Evolutionary conservation across 2,797 vertebrate species (phyloP).

Genomic region (Trachops cirrhosus): DNA sequence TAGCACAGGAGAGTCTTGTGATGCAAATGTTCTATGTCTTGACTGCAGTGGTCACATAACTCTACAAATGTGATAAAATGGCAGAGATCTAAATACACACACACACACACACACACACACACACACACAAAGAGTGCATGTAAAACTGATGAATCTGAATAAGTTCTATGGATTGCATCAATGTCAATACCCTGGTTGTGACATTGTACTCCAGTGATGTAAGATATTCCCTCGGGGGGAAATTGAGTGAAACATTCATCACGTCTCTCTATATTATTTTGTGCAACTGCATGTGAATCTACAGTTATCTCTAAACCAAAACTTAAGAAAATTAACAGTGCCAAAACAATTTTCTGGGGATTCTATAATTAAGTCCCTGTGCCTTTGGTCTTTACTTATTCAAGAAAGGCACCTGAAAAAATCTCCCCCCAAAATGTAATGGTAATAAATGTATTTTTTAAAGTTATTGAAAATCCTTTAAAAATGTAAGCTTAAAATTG

Average conservation of each 20-base stretch:
- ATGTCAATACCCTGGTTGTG: background rate
- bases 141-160: background rate
- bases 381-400: background rate
- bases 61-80: background rate
- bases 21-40: background rate
- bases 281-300: background rate
- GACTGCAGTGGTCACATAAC: background rate
- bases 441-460: background rate
- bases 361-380: background rate
- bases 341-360: background rate
- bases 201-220: background rate
- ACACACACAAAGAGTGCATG: too few species aligned
- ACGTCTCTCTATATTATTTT: background rate
- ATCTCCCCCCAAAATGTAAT: background rate
- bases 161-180: background rate
- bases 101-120: background rate
- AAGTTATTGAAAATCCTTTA: background rate
- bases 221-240: background rate
- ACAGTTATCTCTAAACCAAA: background rate
- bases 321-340: background rate
- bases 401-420: background rate
- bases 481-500: background rate
- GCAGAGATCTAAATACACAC: background rate
- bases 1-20: background rate
- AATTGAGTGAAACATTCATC: background rate